Percentiles rank a stretch among this genome's conserved stretches.
phyloP scores from a whole-genome alignment of 2,888 invertebrate species.

The Emmelina monodactyla region DNA sequence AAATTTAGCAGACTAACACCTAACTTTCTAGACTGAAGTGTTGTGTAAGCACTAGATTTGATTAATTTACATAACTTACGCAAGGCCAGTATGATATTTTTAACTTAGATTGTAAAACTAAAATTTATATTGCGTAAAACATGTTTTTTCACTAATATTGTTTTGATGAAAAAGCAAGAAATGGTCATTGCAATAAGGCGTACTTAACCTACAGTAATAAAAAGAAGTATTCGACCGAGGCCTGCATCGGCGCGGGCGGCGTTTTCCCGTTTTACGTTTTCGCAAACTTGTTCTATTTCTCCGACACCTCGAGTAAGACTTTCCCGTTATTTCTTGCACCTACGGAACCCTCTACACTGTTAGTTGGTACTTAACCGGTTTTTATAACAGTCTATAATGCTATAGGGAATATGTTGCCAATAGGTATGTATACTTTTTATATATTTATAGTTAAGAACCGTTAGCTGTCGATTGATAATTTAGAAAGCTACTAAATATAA shows the following conservation, averaged over 20 bases:
- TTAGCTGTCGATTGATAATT: background rate
- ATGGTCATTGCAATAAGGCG: no score
- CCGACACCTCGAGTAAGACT: background rate
- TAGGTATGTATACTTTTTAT: conserved; percentile 1
- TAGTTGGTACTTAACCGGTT: conserved; percentile 1
- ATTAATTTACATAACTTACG: background rate
- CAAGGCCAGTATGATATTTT: no score
- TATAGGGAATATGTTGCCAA: background rate
- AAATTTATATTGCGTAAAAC: no score
- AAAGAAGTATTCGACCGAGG: background rate
- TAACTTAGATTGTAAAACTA: no score
- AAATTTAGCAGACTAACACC: background rate
- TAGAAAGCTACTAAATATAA: background rate
- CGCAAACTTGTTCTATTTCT: background rate
- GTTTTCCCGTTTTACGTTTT: conserved; percentile 1
- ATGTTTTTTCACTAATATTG: no score
- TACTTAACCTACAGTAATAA: background rate
- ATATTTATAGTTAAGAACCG: background rate
- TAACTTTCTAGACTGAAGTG: background rate
- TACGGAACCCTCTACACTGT: background rate
- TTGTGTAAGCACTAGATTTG: conserved; percentile 1
- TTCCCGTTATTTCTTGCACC: background rate
- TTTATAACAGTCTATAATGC: conserved; percentile 1
- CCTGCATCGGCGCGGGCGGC: background rate
- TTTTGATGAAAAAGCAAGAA: no score